Evolutionary conservation across 2,888 invertebrate genomes (phyloP), one percentile per base, ranked within the genome.

Genomic region (Stenotaenia linearis): DNA sequence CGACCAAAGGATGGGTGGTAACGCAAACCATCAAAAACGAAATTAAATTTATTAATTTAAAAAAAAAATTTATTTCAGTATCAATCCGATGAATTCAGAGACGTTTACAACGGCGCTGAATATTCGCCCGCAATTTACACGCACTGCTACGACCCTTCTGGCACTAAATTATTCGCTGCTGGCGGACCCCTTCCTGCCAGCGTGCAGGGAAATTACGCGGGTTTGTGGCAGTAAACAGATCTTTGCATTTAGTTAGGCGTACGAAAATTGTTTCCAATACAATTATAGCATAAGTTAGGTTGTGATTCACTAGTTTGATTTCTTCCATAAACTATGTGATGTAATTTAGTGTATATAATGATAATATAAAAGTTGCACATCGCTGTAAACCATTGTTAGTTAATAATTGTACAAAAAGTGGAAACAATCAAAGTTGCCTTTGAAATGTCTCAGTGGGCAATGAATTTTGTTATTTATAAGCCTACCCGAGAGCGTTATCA

Each of bases 81-180:
- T 87, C 93, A 94, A 0, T 90, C 90, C 83, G 95, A 95, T 86
- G 94, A 94, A 83, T 93, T 92, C 83, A 90, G 92, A 81, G 94
- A 95, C 83, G 91, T 92, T 84, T 93, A 93, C 87, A 92, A 92
- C 84, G 84, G 85, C 69, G 91, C 93, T 80, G 93, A 94, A 87
- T 95, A 97, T 87, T 92, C 93, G 81, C 93, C 96, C 35, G 97
- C 97, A 21, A 95, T 98, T 84, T 98, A 97, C 87, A 97, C 97
- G 1, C 97, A 98, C 86, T 96, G 96, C 87, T 97, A 97, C 86
- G 97, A 98, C 87, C 91, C 92, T 83, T 94, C 93, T 82, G 96
- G 97, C 15, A 96, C 96, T 15, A 88, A 96, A 80, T 89, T 98
- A 50, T 98, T 98, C 88, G 93, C 96, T 0, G 97, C 97, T 10